Evolutionary conservation across 2,797 vertebrate genomes (phyloP).

Genomic region (Falco berigora): DNA sequence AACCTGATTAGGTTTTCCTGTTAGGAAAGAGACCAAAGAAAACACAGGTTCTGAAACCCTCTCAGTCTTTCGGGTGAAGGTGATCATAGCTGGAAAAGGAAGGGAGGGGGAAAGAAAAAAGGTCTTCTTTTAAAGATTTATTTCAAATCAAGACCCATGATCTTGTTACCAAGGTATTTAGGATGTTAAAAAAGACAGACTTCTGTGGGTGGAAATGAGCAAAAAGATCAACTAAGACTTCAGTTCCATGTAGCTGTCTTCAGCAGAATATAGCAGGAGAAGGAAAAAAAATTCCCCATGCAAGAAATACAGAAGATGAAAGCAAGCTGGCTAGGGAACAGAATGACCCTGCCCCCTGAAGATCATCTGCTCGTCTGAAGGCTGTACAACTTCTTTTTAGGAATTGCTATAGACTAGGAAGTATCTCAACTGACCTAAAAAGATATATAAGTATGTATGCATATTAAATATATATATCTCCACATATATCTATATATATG

Average conservation of each 20-base stretch:
- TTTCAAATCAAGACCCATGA: constrained; percentile 39
- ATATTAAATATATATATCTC: background rate
- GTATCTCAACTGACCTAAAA: background rate
- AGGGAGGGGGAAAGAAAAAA: background rate
- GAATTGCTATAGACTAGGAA: background rate
- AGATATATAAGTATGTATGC: background rate
- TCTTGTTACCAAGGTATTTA: constrained; percentile 53
- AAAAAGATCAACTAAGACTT: constrained; percentile 39
- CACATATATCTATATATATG: background rate
- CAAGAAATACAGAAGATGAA: background rate
- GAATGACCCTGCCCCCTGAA: background rate
- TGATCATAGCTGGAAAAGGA: background rate
- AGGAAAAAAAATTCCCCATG: background rate
- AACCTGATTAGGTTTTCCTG: background rate
- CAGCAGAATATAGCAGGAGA: background rate
- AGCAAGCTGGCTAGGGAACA: background rate
- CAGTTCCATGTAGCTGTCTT: background rate
- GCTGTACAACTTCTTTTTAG: constrained; percentile 8
- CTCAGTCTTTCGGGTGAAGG: background rate
- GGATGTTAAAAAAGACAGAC: constrained; percentile 44
- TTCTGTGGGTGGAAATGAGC: constrained; percentile 40
- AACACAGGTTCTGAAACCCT: background rate
- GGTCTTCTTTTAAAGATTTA: background rate
- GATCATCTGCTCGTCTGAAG: background rate
- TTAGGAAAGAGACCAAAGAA: background rate